These are phyloP conservation scores for Clamator glandarius DNA, from an alignment of 2,797 vertebrate genomes.

Conservation along the genomic window DNA sequence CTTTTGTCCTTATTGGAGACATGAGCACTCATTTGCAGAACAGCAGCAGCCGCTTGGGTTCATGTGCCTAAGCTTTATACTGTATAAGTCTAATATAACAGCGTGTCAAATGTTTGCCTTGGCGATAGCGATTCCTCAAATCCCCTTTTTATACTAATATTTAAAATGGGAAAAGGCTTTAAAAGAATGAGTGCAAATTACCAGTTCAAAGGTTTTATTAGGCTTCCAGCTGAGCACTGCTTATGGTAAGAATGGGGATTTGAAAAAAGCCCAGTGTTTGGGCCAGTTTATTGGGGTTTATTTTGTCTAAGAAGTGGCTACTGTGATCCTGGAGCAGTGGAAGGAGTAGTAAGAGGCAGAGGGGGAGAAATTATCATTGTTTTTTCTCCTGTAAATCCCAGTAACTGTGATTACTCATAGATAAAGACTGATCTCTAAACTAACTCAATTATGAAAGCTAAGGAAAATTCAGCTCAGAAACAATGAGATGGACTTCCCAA, in stretches of 20 bases:
- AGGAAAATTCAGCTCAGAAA: neutral
- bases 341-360: slow-evolving; percentile 3
- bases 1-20: slow-evolving; percentile 54
- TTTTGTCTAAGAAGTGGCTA: neutral
- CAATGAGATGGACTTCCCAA: neutral
- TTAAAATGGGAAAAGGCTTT: slow-evolving; percentile 77
- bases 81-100: slow-evolving; percentile 56
- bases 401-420: neutral
- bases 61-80: slow-evolving; percentile 38
- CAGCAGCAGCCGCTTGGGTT: neutral
- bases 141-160: slow-evolving; percentile 75
- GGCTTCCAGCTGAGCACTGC: slow-evolving; percentile 43
- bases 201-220: slow-evolving; percentile 62
- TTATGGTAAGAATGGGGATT: slow-evolving; percentile 31
- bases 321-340: neutral
- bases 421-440: neutral
- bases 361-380: neutral
- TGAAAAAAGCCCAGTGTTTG: neutral
- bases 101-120: slow-evolving; percentile 76
- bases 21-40: neutral
- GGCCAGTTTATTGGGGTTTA: slow-evolving; percentile 52
- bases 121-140: slow-evolving; percentile 65
- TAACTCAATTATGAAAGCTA: neutral
- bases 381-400: neutral
- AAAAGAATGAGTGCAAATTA: slow-evolving; percentile 77